Percentiles rank a stretch among this genome's conserved stretches.
These are phyloP conservation scores for Circaetus cinerascens DNA, from an alignment of 2,113 vertebrate species.

Conservation along the genomic window DNA sequence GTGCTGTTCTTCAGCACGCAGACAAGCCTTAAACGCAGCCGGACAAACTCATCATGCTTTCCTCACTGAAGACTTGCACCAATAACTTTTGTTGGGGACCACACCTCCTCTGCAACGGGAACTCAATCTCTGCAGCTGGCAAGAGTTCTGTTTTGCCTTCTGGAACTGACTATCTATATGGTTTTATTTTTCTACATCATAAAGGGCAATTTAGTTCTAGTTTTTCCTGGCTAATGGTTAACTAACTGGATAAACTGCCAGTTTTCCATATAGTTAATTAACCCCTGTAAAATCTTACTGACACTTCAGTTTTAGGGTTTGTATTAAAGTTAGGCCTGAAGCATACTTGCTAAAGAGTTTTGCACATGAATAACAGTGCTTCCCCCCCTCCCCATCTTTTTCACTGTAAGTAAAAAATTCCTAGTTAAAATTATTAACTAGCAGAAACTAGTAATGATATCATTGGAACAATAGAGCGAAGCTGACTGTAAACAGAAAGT, in stretches of 20 bases:
- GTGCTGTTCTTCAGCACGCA: conserved; percentile 54
- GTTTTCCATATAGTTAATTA: background rate
- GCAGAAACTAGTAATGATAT: background rate
- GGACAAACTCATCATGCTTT: background rate
- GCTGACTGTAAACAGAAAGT: background rate
- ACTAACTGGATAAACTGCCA: background rate
- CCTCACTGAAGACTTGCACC: background rate
- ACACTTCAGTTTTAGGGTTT: background rate
- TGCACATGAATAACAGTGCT: background rate
- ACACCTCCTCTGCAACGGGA: background rate
- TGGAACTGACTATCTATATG: background rate
- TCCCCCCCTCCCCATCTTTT: fast-evolving
- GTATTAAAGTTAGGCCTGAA: background rate
- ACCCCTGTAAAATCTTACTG: background rate
- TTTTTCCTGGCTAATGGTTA: background rate
- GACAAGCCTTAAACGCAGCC: background rate
- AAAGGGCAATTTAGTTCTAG: background rate
- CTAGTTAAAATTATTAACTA: background rate
- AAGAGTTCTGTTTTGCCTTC: background rate
- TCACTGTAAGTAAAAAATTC: background rate
- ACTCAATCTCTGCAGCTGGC: background rate
- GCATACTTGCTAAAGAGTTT: background rate
- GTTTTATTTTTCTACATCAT: background rate
- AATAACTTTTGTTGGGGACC: conserved; percentile 13
- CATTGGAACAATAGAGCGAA: background rate